Base-by-base conservation (phyloP, 1,140 invertebrate species). In the Charaxes varanes region DNA sequence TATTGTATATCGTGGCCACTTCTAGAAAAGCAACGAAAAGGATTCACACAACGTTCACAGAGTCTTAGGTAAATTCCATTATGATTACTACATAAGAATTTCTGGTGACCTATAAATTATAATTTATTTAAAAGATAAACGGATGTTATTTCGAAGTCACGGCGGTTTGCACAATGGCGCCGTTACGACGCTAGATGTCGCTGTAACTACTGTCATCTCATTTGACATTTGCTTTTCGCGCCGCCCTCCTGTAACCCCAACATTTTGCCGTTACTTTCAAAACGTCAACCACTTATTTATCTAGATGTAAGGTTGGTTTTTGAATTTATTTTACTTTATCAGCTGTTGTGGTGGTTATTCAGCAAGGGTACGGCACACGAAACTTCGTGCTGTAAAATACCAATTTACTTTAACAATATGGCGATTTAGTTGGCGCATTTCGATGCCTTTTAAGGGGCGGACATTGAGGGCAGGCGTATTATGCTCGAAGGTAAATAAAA, bases 401-500 rank as follows among this genome's bases (percentile, higher is more conserved):
- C 77, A 76, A 81, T 78, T 74, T 73, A 68, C 56, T 66, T 69
- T 72, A 79, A 77, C 71, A 80, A 77, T 77, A 78, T 69, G 57
- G 65, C 65, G 67, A 65, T 74, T 77, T 74, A 69, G 56, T 71
- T 57, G 49, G 41, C 67, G 58, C 63, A 62, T 70, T 77, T 68
- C 52, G 50, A 63, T 45, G 53, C 76, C 76, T 67, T 80, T 69
- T 77, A 76, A 58, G 70, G 73, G 22, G 46, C 38, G 36, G 62
- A 62, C 67, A 73, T 78, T 76, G 64, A 70, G 71, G 58, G 40
- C 64, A 68, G 59, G 49, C 55, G 36, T 48, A 49, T 76, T 76
- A 67, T 69, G 63, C 57, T 65, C 48, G 46, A 36, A 61, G 64
- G 51, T 46, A 57, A 63, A 49, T 58, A 58, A 57, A 57, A 44